Evolutionary conservation across 2,113 vertebrate genomes (phyloP), one percentile per base, ranked within the genome.

Genomic region (Otolemur garnettii): DNA sequence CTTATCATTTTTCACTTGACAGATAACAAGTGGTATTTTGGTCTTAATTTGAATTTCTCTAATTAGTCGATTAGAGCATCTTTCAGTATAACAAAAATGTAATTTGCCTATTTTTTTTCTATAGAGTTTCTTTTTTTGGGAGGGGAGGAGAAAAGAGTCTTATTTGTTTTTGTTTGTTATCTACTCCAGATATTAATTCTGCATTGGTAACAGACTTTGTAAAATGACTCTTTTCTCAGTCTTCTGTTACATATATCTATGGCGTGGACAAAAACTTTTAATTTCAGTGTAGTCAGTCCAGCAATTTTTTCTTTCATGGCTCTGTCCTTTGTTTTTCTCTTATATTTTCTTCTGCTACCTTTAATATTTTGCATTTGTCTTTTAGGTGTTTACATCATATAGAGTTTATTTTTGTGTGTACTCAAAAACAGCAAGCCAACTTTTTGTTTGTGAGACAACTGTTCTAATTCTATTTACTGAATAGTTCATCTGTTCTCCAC

Each of bases 391-490:
- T 2, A 22, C 13, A 55, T 22, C 13, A 9, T 2, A 42, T 38
- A 22, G 19, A 82, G 28, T 64, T 94, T 88, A 72, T 71, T 78
- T 96, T 72, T 92, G 30, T 84, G 42, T 84, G n/a, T 21, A 35
- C 22, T 71, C 10, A 71, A 64, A 71, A 50, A n/a, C 24, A 82
- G 33, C n/a, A 38, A 87, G 62, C 4, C 42, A 83, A 62, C 33
- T 28, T 90, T 45, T 35, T 42, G 18, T 17, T 33, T 87, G 82
- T 74, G 28, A 66, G 24, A 8, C 84, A 59, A 1, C 50, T 74
- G 74, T 80, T 78, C 28, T 12, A 90, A 33, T 71, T 79, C 55
- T n/a, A 14, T n/a, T 79, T 94, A 50, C 19, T 72, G 17, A 84
- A 30, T 28, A 82, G 26, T 60, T 38, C 7, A 57, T 38, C 50